These are phyloP conservation scores for Amblyopsis rosae DNA, from an alignment of 2,113 vertebrate genomes.

Conservation along the genomic window DNA sequence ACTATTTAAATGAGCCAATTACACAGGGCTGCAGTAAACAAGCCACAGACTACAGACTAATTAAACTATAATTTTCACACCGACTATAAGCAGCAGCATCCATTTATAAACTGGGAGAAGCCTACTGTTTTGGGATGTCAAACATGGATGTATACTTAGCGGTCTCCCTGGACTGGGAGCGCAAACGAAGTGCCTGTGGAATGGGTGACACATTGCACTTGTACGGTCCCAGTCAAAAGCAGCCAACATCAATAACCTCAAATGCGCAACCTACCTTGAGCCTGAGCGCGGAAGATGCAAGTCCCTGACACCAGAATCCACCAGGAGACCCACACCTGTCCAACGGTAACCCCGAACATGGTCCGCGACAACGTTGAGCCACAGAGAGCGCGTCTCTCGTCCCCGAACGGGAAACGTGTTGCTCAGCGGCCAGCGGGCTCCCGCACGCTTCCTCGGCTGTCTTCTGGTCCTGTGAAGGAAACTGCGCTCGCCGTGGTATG, in stretches of 20 bases:
- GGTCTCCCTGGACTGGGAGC: too few species aligned
- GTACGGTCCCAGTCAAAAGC: slow-evolving; percentile 1
- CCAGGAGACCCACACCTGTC: slow-evolving; percentile 65
- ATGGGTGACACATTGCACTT: slow-evolving; percentile 13
- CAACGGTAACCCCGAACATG: slow-evolving; percentile 43
- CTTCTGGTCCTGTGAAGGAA: slow-evolving; percentile 52
- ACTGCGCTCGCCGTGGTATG: slow-evolving; percentile 41
- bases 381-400: slow-evolving; percentile 55
- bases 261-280: slow-evolving; percentile 74
- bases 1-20: background rate
- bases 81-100: too few species aligned
- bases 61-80: too few species aligned
- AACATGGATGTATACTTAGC: too few species aligned
- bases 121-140: too few species aligned
- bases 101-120: too few species aligned
- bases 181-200: too few species aligned
- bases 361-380: slow-evolving; percentile 50
- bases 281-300: slow-evolving; percentile 50
- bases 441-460: slow-evolving; percentile 27
- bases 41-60: background rate
- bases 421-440: slow-evolving; percentile 60
- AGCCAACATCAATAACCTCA: background rate
- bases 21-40: background rate
- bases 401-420: slow-evolving; percentile 75
- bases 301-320: slow-evolving; percentile 71